Conservation (phyloP, 2,113 vertebrate species). For the Leptobrachium leishanense region DNA sequence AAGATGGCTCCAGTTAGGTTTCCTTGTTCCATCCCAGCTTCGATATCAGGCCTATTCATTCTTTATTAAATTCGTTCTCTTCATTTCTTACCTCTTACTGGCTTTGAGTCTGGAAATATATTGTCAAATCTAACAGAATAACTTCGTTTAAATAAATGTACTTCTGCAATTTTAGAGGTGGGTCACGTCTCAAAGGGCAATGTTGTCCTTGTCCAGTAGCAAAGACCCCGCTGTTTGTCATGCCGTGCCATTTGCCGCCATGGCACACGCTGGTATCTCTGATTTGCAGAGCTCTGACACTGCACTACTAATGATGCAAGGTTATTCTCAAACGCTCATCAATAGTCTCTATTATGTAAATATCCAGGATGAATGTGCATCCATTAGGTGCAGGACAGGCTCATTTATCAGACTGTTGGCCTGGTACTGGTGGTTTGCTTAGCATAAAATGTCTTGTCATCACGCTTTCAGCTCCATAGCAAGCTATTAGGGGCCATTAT, state of each 20-base stretch:
- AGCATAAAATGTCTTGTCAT: not conserved
- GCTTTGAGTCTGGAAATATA: too few species aligned
- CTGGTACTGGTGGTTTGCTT: not conserved
- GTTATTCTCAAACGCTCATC: conserved; percentile 16
- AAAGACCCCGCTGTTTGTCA: not conserved
- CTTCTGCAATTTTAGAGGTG: not conserved
- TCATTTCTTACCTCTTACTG: too few species aligned
- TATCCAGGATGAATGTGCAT: conserved; percentile 25
- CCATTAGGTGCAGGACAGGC: conserved; percentile 10
- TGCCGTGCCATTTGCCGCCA: not conserved
- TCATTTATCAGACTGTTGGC: conserved; percentile 20
- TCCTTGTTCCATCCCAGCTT: too few species aligned
- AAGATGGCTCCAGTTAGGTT: too few species aligned
- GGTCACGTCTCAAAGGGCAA: not conserved
- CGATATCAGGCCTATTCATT: too few species aligned
- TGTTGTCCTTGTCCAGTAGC: not conserved
- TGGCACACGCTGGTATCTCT: not conserved
- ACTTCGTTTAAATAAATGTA: too few species aligned
- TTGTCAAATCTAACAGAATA: too few species aligned
- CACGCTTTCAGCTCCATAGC: not conserved
- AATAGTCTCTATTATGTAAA: conserved; percentile 21
- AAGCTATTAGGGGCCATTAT: not conserved
- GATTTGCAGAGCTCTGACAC: not conserved
- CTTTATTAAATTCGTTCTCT: too few species aligned
- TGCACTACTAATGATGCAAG: not conserved